Evolutionary conservation across 2,888 invertebrate genomes (phyloP).

Genomic region (Tipula vernalis): DNA sequence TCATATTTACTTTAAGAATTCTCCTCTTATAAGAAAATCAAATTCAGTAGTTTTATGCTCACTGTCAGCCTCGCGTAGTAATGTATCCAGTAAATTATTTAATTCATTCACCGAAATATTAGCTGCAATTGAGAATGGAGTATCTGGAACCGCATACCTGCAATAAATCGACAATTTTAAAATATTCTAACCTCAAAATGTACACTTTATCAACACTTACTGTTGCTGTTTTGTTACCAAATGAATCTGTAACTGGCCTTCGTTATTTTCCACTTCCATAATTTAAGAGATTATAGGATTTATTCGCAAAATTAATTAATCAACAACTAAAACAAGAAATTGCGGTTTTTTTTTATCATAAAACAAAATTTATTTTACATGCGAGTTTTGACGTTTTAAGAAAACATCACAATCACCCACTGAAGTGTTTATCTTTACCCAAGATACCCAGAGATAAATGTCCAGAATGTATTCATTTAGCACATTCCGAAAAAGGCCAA

Average conservation of each 20-base stretch:
- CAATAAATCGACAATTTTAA: not conserved
- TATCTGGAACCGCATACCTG: conserved; percentile 80
- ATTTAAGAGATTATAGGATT: not conserved
- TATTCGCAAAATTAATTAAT: not conserved
- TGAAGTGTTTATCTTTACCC: not conserved
- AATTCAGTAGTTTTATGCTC: conserved; percentile 47
- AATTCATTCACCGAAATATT: conserved; percentile 55
- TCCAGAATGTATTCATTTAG: no score
- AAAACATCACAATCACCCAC: not conserved
- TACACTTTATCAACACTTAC: conserved; percentile 40
- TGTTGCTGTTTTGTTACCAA: conserved; percentile 68
- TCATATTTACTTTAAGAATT: conserved; percentile 50
- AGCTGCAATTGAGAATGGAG: conserved; percentile 69
- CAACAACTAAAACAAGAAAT: not conserved
- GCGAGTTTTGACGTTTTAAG: not conserved
- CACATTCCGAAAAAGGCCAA: no score
- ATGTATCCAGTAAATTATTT: conserved; percentile 65
- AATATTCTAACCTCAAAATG: not conserved
- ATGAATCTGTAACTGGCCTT: conserved; percentile 61
- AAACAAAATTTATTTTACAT: not conserved
- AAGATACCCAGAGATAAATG: not conserved
- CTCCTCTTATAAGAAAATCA: conserved; percentile 79
- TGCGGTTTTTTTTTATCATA: not conserved
- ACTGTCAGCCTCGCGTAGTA: conserved; percentile 48
- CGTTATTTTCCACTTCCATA: conserved; percentile 31